Evolutionary conservation across 2,797 vertebrate species (phyloP).

Genomic region (Buceros bicornis): DNA sequence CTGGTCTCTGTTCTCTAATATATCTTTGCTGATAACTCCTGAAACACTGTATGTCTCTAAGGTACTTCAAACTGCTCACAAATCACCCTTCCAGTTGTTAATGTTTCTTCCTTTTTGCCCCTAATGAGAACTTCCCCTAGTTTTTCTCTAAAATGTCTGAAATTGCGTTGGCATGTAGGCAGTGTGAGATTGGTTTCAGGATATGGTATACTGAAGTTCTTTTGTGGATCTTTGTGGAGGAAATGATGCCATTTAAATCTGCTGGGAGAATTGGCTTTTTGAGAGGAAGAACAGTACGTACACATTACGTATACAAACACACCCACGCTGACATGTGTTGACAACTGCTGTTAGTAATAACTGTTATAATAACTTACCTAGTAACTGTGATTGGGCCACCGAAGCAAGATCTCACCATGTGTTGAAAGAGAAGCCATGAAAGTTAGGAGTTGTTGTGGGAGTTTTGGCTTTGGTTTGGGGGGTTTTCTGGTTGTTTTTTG

Average conservation of each 20-base stretch:
- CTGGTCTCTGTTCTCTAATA: not conserved
- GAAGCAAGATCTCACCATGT: not conserved
- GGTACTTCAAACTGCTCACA: not conserved
- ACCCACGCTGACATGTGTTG: not conserved
- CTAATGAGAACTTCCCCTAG: not conserved
- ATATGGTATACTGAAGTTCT: not conserved
- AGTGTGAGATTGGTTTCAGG: not conserved
- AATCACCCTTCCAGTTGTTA: not conserved
- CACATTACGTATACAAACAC: not conserved
- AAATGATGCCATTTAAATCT: not conserved
- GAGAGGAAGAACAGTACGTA: not conserved
- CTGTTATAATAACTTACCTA: too few species aligned
- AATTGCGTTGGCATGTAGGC: not conserved
- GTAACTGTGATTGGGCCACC: not conserved
- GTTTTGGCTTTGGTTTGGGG: accelerated
- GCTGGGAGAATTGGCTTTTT: not conserved
- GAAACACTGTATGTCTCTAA: not conserved
- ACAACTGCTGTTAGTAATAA: not conserved
- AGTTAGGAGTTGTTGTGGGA: not conserved
- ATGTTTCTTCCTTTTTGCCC: not conserved
- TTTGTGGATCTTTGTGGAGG: not conserved
- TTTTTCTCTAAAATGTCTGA: not conserved
- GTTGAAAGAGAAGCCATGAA: not conserved
- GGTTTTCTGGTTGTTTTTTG: not conserved
- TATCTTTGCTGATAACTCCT: not conserved